Conservation (phyloP, 2,797 vertebrate genomes). For the Molossus molossus region DNA sequence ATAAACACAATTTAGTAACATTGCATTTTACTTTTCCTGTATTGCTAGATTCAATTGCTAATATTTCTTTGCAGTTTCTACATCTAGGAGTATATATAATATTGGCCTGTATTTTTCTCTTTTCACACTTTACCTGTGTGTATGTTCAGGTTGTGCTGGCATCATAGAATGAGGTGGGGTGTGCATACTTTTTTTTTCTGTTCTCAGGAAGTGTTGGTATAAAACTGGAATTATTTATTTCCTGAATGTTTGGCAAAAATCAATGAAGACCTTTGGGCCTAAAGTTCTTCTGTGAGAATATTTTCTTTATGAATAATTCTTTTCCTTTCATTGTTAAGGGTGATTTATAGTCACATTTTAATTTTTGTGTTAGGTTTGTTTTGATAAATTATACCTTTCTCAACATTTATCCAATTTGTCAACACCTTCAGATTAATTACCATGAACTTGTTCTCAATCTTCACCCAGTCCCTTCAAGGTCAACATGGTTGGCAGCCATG, state of each 20-base stretch:
- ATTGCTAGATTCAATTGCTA: not conserved
- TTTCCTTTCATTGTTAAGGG: not conserved
- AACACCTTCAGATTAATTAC: slow-evolving; percentile 3
- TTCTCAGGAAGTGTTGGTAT: not conserved
- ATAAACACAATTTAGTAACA: not conserved
- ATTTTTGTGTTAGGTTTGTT: not conserved
- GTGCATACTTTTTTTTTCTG: not conserved
- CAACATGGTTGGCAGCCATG: not conserved
- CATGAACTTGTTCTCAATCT: not conserved
- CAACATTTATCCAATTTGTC: not conserved
- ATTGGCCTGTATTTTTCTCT: not conserved
- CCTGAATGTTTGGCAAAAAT: slow-evolving; percentile 1
- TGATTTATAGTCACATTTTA: slow-evolving; percentile 3
- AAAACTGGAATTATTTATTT: slow-evolving; percentile 13
- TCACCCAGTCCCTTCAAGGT: not conserved
- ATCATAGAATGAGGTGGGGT: not conserved
- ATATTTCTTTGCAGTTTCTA: not conserved
- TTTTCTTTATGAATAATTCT: slow-evolving; percentile 19
- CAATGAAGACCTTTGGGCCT: not conserved
- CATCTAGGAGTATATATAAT: not conserved
- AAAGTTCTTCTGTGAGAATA: not conserved
- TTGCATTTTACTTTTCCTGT: not conserved
- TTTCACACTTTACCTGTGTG: not conserved
- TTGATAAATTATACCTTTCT: not conserved
- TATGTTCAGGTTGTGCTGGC: not conserved